Conservation (phyloP, 2,888 invertebrate genomes). For the Parnassius mnemosyne region DNA sequence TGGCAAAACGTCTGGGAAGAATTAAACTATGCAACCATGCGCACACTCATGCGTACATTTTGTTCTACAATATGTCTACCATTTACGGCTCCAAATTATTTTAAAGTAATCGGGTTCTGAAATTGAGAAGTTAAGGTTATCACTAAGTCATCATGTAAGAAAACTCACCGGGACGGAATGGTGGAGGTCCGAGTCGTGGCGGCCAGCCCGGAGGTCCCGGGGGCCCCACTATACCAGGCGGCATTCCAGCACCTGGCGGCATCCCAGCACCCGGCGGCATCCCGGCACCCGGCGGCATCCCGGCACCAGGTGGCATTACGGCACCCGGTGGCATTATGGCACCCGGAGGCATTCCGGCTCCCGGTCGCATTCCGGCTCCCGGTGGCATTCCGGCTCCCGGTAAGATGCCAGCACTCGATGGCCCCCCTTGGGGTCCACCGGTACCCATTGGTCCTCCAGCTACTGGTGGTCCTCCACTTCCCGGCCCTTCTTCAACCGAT, state of each 20-base stretch:
- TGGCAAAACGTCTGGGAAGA: too few species aligned
- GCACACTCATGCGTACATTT: too few species aligned
- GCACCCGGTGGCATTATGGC: too few species aligned
- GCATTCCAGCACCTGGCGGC: slow-evolving; percentile 8
- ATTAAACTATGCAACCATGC: too few species aligned
- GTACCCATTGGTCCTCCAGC: too few species aligned
- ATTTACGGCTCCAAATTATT: too few species aligned
- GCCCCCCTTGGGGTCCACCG: not conserved
- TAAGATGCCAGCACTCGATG: not conserved
- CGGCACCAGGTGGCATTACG: not conserved
- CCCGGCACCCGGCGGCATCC: slow-evolving; percentile 6
- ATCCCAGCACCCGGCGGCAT: slow-evolving; percentile 8
- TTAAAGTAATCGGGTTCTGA: too few species aligned
- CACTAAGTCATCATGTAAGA: too few species aligned
- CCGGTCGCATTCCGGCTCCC: not conserved
- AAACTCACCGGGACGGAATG: slow-evolving; percentile 56
- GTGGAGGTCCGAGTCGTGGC: slow-evolving; percentile 38
- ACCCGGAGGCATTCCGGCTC: not conserved
- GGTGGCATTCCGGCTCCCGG: slow-evolving; percentile 1
- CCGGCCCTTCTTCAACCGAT: too few species aligned
- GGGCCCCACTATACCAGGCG: slow-evolving; percentile 8
- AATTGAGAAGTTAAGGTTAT: too few species aligned
- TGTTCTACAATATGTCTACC: too few species aligned
- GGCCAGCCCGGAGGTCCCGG: slow-evolving; percentile 26
- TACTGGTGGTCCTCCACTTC: too few species aligned